Conservation (phyloP, 2,888 invertebrate genomes). For the Parasteatoda lunata region DNA sequence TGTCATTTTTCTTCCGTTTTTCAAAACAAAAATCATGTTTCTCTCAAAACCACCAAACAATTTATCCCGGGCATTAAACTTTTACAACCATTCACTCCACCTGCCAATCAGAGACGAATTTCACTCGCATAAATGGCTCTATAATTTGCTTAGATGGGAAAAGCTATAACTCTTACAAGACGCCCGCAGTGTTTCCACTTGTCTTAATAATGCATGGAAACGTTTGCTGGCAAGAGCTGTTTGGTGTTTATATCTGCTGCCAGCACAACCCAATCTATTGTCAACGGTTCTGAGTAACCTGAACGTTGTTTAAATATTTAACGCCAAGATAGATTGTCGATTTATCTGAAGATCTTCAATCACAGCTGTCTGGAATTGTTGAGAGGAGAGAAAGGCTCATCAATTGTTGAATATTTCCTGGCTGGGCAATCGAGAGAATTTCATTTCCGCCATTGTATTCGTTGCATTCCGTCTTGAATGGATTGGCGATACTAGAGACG, state of each 20-base stretch:
- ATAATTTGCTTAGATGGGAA: slow-evolving; percentile 33
- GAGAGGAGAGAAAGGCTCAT: background rate
- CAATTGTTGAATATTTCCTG: background rate
- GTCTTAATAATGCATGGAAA: slow-evolving; percentile 47
- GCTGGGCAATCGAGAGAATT: no score
- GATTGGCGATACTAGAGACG: no score
- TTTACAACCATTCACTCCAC: slow-evolving; percentile 20
- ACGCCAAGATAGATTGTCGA: background rate
- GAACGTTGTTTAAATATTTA: slow-evolving; percentile 45
- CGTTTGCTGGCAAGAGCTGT: slow-evolving; percentile 13
- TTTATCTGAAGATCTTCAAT: slow-evolving; percentile 32
- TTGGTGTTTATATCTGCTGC: slow-evolving; percentile 16
- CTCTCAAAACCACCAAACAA: background rate
- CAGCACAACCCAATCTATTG: slow-evolving; percentile 27
- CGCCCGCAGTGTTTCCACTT: background rate
- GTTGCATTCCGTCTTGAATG: no score
- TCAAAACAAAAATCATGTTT: background rate
- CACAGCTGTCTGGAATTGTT: slow-evolving; percentile 21
- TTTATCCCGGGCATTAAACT: slow-evolving; percentile 3
- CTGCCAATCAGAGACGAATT: slow-evolving; percentile 37
- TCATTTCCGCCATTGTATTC: no score
- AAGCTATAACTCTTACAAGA: background rate
- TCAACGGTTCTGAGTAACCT: slow-evolving; percentile 31
- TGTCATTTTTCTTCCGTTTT: background rate
- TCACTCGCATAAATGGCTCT: slow-evolving; percentile 15